Evolutionary conservation across 2,888 invertebrate genomes (phyloP).

Genomic region (Pyralis farinalis): DNA sequence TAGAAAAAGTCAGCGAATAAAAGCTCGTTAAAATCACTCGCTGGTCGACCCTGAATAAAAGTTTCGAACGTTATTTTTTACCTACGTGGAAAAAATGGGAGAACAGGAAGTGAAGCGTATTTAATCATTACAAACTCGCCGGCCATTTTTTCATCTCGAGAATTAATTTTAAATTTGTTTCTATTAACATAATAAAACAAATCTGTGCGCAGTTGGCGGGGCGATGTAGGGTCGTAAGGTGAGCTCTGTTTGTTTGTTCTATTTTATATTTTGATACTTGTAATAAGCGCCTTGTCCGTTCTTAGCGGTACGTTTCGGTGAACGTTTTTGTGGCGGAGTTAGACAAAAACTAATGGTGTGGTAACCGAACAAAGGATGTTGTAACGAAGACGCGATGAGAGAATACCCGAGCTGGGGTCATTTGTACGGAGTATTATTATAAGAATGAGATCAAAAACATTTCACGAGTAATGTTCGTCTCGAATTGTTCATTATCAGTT

Average conservation of each 20-base stretch:
- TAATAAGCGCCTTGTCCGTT: slow-evolving; percentile 18
- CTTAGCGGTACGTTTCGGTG: slow-evolving; percentile 12
- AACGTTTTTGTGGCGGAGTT: slow-evolving; percentile 43
- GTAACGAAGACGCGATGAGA: slow-evolving; percentile 48
- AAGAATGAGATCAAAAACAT: slow-evolving; percentile 21
- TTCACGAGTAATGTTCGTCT: slow-evolving; percentile 2
- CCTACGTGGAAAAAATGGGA: slow-evolving; percentile 35
- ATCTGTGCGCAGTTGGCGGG: slow-evolving; percentile 34
- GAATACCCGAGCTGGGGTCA: slow-evolving; percentile 25
- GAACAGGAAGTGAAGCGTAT: slow-evolving; percentile 52
- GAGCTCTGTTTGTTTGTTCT: slow-evolving; percentile 7
- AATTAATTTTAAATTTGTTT: slow-evolving; percentile 64
- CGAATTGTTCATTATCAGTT: slow-evolving; percentile 1
- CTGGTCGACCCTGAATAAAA: slow-evolving; percentile 58
- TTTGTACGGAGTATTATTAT: slow-evolving; percentile 21
- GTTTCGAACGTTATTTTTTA: slow-evolving; percentile 45
- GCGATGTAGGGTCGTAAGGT: slow-evolving; percentile 1
- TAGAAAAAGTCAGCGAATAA: slow-evolving; percentile 52
- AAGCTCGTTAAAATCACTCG: slow-evolving; percentile 72
- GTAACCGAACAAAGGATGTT: slow-evolving; percentile 48
- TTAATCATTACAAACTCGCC: slow-evolving; percentile 59
- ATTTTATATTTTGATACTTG: slow-evolving; percentile 16
- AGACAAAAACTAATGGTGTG: slow-evolving; percentile 57
- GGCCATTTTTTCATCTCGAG: slow-evolving; percentile 50
- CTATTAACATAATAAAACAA: slow-evolving; percentile 63